phyloP scores from a whole-genome alignment of 1,140 invertebrate genomes.

The Probaryconus sp. region DNA sequence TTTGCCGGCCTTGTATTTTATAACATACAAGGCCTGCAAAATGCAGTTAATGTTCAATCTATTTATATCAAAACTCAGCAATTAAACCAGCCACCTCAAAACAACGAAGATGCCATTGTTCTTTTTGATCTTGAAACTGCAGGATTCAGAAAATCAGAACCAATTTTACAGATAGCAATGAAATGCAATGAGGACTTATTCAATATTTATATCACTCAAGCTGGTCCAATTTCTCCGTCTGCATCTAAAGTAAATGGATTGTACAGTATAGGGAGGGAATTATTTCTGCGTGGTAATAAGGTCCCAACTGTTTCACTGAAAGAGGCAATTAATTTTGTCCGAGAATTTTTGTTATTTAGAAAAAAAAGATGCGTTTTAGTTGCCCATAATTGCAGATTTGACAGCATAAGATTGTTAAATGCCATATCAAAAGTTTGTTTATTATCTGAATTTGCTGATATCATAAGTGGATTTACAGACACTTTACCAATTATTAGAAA shows the following conservation, averaged over 20 bases:
- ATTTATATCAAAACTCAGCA: no score
- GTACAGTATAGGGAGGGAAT: conserved; percentile 25
- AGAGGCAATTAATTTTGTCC: conserved; percentile 15
- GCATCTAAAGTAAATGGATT: conserved; percentile 43
- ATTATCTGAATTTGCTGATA: background rate
- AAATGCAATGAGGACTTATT: conserved; percentile 15
- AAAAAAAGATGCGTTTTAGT: conserved; percentile 39
- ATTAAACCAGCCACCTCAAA: no score
- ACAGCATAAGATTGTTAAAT: conserved; percentile 28
- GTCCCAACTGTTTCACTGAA: conserved; percentile 22
- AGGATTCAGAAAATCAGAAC: conserved; percentile 14
- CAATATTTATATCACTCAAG: conserved; percentile 35
- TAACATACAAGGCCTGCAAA: no score
- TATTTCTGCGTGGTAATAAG: conserved; percentile 37
- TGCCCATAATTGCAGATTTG: conserved; percentile 49
- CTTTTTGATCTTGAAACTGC: conserved; percentile 40
- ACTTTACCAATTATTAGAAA: background rate
- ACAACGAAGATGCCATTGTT: conserved; percentile 12
- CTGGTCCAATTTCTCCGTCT: conserved; percentile 19
- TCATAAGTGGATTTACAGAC: background rate
- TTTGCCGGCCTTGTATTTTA: no score
- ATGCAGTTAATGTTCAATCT: no score
- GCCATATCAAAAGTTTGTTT: conserved; percentile 9
- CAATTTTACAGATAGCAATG: conserved; percentile 36
- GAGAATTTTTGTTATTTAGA: conserved; percentile 21